Base-by-base conservation (phyloP, 2,113 vertebrate species). In the Cryptomyrus ogoouensis region DNA sequence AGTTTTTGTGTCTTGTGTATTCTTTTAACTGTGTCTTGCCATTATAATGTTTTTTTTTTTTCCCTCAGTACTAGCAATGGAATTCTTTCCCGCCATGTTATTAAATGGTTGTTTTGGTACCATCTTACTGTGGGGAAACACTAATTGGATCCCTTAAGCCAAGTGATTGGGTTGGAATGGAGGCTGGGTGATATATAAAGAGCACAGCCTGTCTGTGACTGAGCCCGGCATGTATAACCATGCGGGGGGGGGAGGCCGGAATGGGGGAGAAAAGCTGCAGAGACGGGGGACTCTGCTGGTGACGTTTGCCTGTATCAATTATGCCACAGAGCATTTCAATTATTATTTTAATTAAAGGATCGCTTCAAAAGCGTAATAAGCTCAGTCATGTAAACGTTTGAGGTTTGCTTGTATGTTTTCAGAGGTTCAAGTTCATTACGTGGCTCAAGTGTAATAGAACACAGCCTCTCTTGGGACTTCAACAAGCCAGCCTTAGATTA, bases 141-240 rank as follows among this genome's bases (percentile, higher is more conserved):
- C 83, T 84, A 84, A 84, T 84, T 84, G 83, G 83, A 84, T 44
- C 83, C 15, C 19, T 84, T 84, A 44, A 44, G 83, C 83, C 44
- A 84, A 84, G 42, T 44, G 77, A 83, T 39, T 74, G 42, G 35
- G 77, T 21, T 42, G 31, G 77, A 39, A 83, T 83, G 77, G 42
- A 46, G 35, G 1, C 35, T 42, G 17, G 39, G 24, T 77, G 31
- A 46, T 46, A 21, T 74, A 74, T 74, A 74, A 35, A 39, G 35
- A 21, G 80, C 80, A 44, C 83, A 84, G 80, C 42, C 80, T 44
- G 19, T 21, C 80, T 2, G 39, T 44, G 83, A 44, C 42, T 70
- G 35, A 77, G 35, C 15, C 13, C 15, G 1, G 10, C 17, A n/a
- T 44, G 8, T 4, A 47, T 42, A 24, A 10, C 19, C 24, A 21